Conservation (phyloP, 2,797 vertebrate genomes). For the Xenentodon cancila region DNA sequence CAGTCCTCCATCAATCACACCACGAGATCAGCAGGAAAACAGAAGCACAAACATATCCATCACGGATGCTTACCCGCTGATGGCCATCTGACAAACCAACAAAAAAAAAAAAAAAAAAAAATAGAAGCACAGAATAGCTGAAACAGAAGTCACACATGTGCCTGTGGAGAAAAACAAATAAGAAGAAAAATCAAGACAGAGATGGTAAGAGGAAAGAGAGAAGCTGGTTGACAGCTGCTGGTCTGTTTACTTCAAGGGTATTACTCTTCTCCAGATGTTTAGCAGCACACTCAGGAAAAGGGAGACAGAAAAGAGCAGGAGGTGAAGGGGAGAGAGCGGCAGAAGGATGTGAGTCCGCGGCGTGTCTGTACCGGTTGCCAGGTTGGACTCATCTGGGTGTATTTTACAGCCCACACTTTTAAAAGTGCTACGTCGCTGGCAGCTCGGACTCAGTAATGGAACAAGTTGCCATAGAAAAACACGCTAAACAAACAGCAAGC, state of each 20-base stretch:
- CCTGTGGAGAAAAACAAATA: constrained; percentile 20
- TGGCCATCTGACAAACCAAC: constrained; percentile 15
- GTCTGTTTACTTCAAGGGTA: constrained; percentile 75
- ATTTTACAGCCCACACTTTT: constrained; percentile 33
- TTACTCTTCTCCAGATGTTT: constrained; percentile 81
- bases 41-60: constrained; percentile 43
- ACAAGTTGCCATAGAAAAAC: not conserved
- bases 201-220: constrained; percentile 47
- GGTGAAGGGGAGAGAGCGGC: constrained; percentile 26
- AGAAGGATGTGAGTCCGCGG: constrained; percentile 56
- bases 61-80: constrained; percentile 31
- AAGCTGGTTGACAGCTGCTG: constrained; percentile 77
- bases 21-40: not conserved
- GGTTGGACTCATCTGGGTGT: constrained; percentile 68
- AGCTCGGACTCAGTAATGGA: not conserved
- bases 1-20: constrained; percentile 26
- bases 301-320: constrained; percentile 33
- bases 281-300: constrained; percentile 65
- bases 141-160: constrained; percentile 37
- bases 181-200: constrained; percentile 41
- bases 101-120: constrained; percentile 30
- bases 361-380: constrained; percentile 48
- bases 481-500: constrained; percentile 20
- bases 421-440: no score
- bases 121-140: constrained; percentile 28